Evolutionary conservation across 2,888 invertebrate species (phyloP), one percentile per base, ranked within the genome.

Genomic region (Chouioia cunea): DNA sequence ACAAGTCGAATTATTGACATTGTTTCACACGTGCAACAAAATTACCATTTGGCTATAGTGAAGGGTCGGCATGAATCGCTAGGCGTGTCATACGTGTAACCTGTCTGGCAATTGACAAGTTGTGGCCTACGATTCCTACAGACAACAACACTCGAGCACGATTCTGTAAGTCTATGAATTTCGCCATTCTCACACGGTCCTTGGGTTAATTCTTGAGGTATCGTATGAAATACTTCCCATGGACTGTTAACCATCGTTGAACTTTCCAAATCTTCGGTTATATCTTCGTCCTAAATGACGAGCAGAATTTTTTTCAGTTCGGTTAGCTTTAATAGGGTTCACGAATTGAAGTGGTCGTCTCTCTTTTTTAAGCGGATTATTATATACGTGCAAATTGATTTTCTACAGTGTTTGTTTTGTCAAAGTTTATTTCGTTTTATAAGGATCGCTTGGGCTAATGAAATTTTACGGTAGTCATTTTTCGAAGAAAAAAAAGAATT

Each of bases 1-100:
- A 18, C 15, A 47, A 52, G 52, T 12, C n/a, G 0, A 10, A 4
- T 36, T 36, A 36, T 36, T 6, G 27, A 6, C 27, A 27, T 27
- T 27, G 27, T 6, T 27, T 6, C 27, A 27, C 27, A 27, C 3
- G 6, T 27, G 14, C 12, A n/a, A n/a, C n/a, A n/a, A n/a, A 58
- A 70, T 71, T 73, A 83, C 82, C 84, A 84, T 77, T 82, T 80
- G 62, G 83, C 83, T 71, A 80, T 18, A n/a, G 75, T 74, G 70
- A 78, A 77, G 43, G 77, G 80, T 73, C 74, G 75, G 72, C 83
- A 84, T 15, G 79, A 78, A 48, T 82, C 82, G 12, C 82, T 77
- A 1, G 79, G 77, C 70, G 71, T 79, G 65, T 84, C 84, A 72
- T 83, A 84, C 14, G 78, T 76, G 14, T 78, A 76, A 27, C 80